Percentiles rank a stretch among this genome's conserved stretches.
These are phyloP conservation scores for Galbula dea DNA, from an alignment of 2,113 vertebrate genomes.

Conservation along the genomic window DNA sequence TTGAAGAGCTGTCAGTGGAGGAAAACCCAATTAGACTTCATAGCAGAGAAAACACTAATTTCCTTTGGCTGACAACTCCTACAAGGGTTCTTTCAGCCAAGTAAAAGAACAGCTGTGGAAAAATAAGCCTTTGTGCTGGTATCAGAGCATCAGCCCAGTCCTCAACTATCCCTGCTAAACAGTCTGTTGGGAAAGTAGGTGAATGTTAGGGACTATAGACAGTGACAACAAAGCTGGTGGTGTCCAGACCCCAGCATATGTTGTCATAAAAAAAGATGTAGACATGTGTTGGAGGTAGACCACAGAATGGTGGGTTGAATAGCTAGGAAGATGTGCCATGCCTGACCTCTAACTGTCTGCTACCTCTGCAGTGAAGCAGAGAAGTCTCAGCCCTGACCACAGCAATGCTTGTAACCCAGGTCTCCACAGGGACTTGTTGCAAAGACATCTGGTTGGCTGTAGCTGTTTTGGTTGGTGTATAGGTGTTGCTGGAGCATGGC, in stretches of 20 bases:
- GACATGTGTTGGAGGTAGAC: neutral
- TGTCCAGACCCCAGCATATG: neutral
- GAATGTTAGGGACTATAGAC: neutral
- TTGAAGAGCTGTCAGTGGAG: conserved; percentile 39
- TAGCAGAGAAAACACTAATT: conserved; percentile 46
- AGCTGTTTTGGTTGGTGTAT: neutral
- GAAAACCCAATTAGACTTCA: conserved; percentile 31
- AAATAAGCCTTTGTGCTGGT: neutral
- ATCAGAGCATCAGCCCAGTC: neutral
- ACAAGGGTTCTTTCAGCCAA: neutral
- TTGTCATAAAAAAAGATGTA: neutral
- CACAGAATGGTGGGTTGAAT: accelerated
- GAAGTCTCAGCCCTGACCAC: neutral
- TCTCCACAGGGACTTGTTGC: neutral
- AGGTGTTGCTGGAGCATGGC: neutral
- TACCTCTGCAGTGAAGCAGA: neutral
- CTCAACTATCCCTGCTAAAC: neutral
- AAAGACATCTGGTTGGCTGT: neutral
- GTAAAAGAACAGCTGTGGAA: neutral
- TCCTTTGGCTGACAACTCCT: conserved; percentile 35
- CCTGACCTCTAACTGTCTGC: neutral
- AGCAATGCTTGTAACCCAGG: accelerated
- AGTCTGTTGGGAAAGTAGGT: accelerated
- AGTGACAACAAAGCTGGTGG: neutral
- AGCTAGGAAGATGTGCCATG: neutral